Base-by-base conservation (phyloP, 2,888 invertebrate genomes). In the Leucozona laternaria region DNA sequence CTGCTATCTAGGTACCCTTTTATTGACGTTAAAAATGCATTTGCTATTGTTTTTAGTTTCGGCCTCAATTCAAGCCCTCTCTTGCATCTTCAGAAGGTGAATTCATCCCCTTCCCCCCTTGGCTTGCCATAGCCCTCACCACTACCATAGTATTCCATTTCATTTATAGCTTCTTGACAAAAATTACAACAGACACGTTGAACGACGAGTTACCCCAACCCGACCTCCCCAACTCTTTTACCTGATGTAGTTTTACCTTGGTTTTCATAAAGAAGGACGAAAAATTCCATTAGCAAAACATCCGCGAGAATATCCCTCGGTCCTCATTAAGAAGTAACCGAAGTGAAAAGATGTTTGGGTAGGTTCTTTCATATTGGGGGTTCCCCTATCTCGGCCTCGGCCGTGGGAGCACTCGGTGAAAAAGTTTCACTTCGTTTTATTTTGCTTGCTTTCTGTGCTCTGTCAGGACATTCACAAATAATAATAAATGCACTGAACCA, bases 291-390 rank as follows among this genome's bases (percentile, higher is more conserved):
- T 86, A 81, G 77, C 80, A 66, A 73, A 78, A 62, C 75, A 86
- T 86, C 37, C 86, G 86, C 86, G 81, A 73, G 81, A 86, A 86
- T 86, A 86, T 86, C 86, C 86, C 86, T 86, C 82, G 75, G 81
- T 86, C 82, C 86, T 86, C 86, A 86, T 86, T 86, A 82, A 86
- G 86, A 86, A 86, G 78, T 82, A 86, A 86, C 86, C 86, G 86
- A 86, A 86, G 86, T 86, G 86, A 86, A 82, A 86, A 86, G 86
- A 82, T 86, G 82, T 86, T 86, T 79, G 78, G 82, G 71, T 75
- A 86, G 78, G 86, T 86, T 31, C 81, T 85, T 77, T 60, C 48
- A 72, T 50, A 60, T 53, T 31, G 15, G 75, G 40, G 64, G 40
- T 45, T 66, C 45, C 60, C 73, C 68, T 45, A 37, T 43, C 43